A percentile compares a stretch with the other conserved stretches of the same genome.
Evolutionary conservation across 2,113 vertebrate species (phyloP).

Genomic region (Takifugu bimaculatus): DNA sequence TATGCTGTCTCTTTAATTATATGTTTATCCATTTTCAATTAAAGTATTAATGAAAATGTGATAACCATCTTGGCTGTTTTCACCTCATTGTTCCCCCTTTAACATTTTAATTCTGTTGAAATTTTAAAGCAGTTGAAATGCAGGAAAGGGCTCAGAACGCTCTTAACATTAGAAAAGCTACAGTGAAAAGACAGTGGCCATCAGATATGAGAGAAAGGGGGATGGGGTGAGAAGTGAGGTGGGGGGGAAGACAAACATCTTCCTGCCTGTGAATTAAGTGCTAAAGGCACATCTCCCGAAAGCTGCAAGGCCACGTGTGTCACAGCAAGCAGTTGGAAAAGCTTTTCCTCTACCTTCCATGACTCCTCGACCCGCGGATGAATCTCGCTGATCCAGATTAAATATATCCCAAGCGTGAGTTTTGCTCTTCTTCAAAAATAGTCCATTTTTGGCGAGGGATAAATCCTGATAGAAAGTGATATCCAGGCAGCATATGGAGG

Average conservation of each 20-base stretch:
- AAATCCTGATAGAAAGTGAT: conserved; percentile 34
- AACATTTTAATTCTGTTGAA: conserved; percentile 19
- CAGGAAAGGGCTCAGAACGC: conserved; percentile 27
- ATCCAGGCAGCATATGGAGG: conserved; percentile 43
- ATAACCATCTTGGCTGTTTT: conserved; percentile 28
- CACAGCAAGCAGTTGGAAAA: conserved; percentile 30
- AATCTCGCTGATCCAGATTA: conserved; percentile 40
- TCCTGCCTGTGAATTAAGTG: conserved; percentile 58
- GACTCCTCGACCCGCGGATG: conserved; percentile 24
- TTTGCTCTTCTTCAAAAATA: conserved; percentile 16
- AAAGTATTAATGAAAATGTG: conserved; percentile 23
- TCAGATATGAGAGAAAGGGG: conserved; percentile 41
- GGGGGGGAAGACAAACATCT: conserved; percentile 59
- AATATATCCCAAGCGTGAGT: conserved; percentile 38
- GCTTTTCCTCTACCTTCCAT: conserved; percentile 69
- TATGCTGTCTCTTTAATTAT: neutral
- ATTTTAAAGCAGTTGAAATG: conserved; percentile 24
- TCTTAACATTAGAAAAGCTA: conserved; percentile 57
- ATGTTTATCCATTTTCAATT: neutral
- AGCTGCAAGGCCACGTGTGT: conserved; percentile 41
- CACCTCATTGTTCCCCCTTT: conserved; percentile 36
- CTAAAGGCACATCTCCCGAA: conserved; percentile 63
- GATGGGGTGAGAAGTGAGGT: conserved; percentile 27
- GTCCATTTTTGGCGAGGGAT: conserved; percentile 43
- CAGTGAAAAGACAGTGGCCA: conserved; percentile 24